Percentiles rank a stretch among this genome's conserved stretches.
These are phyloP conservation scores for Dreissena rostriformis DNA, from an alignment of 1,140 invertebrate genomes.

Conservation along the genomic window DNA sequence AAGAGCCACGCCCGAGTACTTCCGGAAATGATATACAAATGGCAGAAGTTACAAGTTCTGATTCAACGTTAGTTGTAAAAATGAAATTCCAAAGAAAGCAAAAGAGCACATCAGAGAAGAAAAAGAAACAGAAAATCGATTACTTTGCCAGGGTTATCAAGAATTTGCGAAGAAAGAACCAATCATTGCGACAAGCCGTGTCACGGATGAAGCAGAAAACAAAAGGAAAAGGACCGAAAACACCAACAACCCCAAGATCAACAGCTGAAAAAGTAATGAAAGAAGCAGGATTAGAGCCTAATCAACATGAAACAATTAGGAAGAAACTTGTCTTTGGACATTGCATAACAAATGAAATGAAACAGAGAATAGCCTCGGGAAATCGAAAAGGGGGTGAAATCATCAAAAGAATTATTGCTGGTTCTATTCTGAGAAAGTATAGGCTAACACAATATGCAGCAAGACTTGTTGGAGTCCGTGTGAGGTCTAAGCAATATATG, in stretches of 20 bases:
- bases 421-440: slow-evolving; percentile 27
- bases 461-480: background rate
- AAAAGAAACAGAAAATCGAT: slow-evolving; percentile 1
- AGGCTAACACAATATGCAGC: slow-evolving; percentile 3
- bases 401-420: slow-evolving; percentile 21
- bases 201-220: background rate
- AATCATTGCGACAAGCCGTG: background rate
- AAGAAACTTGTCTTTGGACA: slow-evolving; percentile 10
- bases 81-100: background rate
- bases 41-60: slow-evolving; percentile 1
- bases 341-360: background rate
- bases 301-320: background rate
- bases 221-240: background rate
- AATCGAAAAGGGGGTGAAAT: background rate
- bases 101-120: too few relatives aligned
- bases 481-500: background rate
- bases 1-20: too few relatives aligned
- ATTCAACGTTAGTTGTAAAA: slow-evolving; percentile 1
- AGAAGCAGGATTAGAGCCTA: background rate
- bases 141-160: background rate
- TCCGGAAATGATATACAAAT: background rate
- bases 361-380: too few relatives aligned
- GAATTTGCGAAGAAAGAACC: background rate
- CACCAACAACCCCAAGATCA: background rate
- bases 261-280: slow-evolving; percentile 4